These are phyloP conservation scores for Lithobates pipiens DNA, from an alignment of 2,797 vertebrate species.

Conservation along the genomic window DNA sequence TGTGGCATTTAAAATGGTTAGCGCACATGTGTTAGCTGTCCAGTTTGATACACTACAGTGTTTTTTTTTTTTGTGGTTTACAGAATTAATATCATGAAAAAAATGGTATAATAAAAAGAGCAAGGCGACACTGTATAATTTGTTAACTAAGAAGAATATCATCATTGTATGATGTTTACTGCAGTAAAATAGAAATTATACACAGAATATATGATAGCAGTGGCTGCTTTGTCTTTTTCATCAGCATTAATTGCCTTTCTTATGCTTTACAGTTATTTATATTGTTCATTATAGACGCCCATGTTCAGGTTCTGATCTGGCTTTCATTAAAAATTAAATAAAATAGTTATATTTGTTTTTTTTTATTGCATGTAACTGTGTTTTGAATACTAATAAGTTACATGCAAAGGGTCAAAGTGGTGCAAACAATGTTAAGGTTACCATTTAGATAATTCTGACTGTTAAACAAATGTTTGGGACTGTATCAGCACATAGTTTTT, in stretches of 20 bases:
- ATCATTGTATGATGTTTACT: slow-evolving; percentile 3
- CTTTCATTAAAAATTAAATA: slow-evolving; percentile 35
- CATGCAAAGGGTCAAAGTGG: no score
- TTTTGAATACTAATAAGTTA: background rate
- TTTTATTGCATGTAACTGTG: background rate
- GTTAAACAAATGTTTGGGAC: no score
- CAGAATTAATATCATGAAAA: slow-evolving; percentile 20
- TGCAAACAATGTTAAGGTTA: no score
- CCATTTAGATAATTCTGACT: no score
- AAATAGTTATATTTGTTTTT: slow-evolving; percentile 46
- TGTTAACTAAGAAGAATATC: background rate
- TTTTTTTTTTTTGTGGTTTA: slow-evolving; percentile 27
- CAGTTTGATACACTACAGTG: slow-evolving; percentile 12
- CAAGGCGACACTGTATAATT: slow-evolving; percentile 10
- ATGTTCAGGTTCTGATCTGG: slow-evolving; percentile 35
- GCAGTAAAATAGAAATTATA: background rate
- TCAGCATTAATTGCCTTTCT: slow-evolving; percentile 8
- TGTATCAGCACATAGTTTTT: no score
- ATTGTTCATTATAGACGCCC: slow-evolving; percentile 26
- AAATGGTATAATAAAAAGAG: slow-evolving; percentile 23
- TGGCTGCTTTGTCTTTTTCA: background rate
- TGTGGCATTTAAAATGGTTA: slow-evolving; percentile 29
- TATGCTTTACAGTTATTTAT: slow-evolving; percentile 31
- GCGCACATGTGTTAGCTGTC: slow-evolving; percentile 21
- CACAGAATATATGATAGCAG: background rate